Base-by-base conservation (phyloP, 2,888 invertebrate species). In the Heliconius charithonia region DNA sequence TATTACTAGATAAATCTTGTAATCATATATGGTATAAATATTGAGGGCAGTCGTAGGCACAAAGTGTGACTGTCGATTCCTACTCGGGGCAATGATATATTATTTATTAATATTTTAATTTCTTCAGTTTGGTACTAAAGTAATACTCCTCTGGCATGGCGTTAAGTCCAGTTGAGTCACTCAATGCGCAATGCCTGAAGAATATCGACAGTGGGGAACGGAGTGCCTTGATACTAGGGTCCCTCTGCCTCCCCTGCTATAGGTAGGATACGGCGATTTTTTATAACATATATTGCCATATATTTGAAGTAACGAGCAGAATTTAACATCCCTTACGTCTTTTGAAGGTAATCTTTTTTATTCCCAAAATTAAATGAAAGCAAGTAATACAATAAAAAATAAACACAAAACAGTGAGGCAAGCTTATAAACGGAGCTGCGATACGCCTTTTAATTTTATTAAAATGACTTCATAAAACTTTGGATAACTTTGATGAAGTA, bases 401-500 rank as follows among this genome's bases (percentile, higher is more conserved):
- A 71, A 29, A 45, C 22, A 71, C 51, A 71, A 22, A 51, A 71
- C 51, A 71, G 22, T 16, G 32, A 25, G 19, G 51, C 32, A 32
- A 73, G 59, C 37, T 62, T 37, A 62, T 32, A 73, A 62, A 62
- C 32, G 25, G 13, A 29, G 13, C 65, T 59, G 32, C 37, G 72
- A 72, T 65, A 56, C 66, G 56, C 59, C 72, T 79, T 76, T 76
- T 66, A 79, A 79, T 76, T 79, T 72, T 70, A 76, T 79, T 76
- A 75, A 76, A 76, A 79, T 76, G 56, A 66, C 72, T 79, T 66
- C 67, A 73, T 79, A 72, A 76, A 76, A 79, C 72, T 76, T 76
- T 72, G 45, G 63, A 25, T 79, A 62, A 62, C 71, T 76, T 79
- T 66, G 65, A 77, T 77, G 77, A 77, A 72, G 71, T 56, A 76